A percentile compares a stretch with the other conserved stretches of the same genome.
Conservation (phyloP, 2,888 invertebrate species). For the Leucophora obtusa region DNA sequence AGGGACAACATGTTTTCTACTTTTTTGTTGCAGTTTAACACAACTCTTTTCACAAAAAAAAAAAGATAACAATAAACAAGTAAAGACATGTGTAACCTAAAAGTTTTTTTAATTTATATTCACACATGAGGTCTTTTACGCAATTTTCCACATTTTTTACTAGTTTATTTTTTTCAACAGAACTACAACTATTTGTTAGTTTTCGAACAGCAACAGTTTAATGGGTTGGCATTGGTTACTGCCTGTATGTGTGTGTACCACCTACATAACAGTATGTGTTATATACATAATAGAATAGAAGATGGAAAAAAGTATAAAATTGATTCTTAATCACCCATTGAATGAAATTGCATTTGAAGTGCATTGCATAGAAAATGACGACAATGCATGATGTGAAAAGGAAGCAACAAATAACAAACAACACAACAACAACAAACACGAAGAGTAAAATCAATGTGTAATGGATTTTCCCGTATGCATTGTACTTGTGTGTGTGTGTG, state of each 20-base stretch:
- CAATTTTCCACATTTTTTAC: conserved; percentile 5
- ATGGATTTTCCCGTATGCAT: conserved; percentile 18
- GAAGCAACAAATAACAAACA: conserved; percentile 11
- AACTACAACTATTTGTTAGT: conserved; percentile 10
- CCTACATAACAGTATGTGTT: conserved; percentile 8
- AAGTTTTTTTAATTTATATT: conserved; percentile 16
- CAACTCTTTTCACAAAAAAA: neutral
- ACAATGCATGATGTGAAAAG: conserved; percentile 38
- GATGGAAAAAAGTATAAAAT: conserved; percentile 49
- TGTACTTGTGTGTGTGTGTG: too few relatives aligned
- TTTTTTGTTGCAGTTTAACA: neutral
- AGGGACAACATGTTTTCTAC: neutral
- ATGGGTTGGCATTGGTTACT: neutral
- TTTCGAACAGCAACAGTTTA: conserved; percentile 23
- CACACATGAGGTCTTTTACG: conserved; percentile 20
- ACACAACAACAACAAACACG: conserved; percentile 15
- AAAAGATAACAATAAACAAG: neutral
- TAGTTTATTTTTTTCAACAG: neutral
- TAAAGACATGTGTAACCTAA: neutral
- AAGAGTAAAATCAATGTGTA: conserved; percentile 35
- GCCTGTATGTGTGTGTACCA: neutral
- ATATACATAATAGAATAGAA: conserved; percentile 4
- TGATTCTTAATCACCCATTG: conserved; percentile 66
- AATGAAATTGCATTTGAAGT: conserved; percentile 63
- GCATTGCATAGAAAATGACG: conserved; percentile 48